Conservation (phyloP, 2,113 vertebrate species). For the Tragelaphus imberbis region DNA sequence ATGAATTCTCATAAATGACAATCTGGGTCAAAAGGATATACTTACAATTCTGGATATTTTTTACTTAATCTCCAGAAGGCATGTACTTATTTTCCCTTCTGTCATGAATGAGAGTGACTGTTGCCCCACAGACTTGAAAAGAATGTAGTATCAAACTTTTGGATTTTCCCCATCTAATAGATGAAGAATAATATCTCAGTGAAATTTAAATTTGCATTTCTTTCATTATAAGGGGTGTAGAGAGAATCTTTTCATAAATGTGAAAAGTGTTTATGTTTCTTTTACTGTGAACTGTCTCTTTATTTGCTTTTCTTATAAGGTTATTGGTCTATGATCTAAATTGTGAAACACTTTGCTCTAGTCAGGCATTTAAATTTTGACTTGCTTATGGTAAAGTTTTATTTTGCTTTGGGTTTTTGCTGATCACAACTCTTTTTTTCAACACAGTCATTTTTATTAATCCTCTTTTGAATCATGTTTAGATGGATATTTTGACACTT, state of each 20-base stretch:
- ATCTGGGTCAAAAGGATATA: neutral
- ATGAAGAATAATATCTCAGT: neutral
- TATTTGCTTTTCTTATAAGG: neutral
- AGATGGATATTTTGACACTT: neutral
- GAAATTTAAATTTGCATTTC: neutral
- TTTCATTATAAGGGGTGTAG: neutral
- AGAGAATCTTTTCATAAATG: neutral
- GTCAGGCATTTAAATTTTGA: conserved; percentile 8
- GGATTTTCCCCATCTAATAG: neutral
- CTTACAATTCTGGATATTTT: neutral
- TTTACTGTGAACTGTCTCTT: neutral
- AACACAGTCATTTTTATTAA: neutral
- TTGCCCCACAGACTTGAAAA: neutral
- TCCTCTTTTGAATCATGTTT: neutral
- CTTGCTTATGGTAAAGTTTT: neutral
- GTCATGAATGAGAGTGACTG: neutral
- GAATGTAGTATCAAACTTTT: neutral
- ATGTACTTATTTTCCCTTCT: neutral
- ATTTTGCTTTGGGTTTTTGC: neutral
- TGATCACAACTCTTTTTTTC: neutral
- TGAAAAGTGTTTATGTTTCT: neutral
- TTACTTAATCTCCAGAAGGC: neutral
- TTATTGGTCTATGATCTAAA: neutral
- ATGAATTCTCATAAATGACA: neutral
- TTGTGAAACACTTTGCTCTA: neutral